These are phyloP conservation scores for Crocuta crocuta DNA, from an alignment of 2,113 vertebrate genomes.

Conservation along the genomic window DNA sequence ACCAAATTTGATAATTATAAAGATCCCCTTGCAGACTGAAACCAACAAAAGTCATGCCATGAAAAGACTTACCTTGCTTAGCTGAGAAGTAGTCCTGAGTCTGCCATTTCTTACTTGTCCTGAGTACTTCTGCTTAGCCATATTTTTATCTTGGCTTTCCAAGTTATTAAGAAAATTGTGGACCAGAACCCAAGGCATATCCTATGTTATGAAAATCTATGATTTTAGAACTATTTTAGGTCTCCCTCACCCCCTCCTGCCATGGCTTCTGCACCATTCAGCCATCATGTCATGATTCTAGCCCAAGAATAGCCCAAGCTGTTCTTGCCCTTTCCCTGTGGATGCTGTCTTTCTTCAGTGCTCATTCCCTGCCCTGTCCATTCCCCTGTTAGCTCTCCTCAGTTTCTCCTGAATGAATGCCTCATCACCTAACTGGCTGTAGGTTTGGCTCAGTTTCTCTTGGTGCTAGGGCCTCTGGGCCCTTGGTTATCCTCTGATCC, in stretches of 20 bases:
- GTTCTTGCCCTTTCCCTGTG: background rate
- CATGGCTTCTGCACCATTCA: background rate
- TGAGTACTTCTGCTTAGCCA: background rate
- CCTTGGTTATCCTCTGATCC: background rate
- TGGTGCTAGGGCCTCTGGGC: background rate
- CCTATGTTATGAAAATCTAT: background rate
- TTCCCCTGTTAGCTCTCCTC: background rate
- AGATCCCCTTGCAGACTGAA: background rate
- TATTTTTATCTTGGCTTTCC: slow-evolving; percentile 26
- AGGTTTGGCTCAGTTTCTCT: background rate
- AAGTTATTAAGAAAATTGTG: slow-evolving; percentile 27
- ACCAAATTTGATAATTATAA: background rate
- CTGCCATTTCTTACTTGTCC: background rate
- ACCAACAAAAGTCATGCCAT: background rate
- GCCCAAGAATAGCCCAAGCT: no score
- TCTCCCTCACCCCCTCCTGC: background rate
- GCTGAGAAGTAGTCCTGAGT: background rate
- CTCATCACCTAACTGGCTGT: background rate
- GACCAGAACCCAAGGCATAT: background rate
- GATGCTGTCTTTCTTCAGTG: background rate
- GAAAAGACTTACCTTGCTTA: background rate
- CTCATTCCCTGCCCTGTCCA: background rate
- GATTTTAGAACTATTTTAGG: background rate
- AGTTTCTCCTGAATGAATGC: background rate
- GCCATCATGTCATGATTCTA: background rate